phyloP scores from a whole-genome alignment of 2,113 vertebrate species.

The Myiozetetes cayanensis region DNA sequence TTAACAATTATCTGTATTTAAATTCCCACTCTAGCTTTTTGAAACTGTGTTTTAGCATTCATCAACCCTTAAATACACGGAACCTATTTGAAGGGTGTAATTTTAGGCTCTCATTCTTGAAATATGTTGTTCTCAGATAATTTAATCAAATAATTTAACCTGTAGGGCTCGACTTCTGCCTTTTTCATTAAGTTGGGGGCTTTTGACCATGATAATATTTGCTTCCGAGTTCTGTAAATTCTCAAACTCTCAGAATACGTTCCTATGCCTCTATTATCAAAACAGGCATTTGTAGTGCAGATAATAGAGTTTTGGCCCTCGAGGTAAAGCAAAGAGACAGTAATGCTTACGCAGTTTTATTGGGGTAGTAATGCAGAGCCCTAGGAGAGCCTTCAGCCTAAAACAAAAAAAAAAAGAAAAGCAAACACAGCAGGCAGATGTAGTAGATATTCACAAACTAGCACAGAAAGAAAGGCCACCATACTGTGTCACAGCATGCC shows the following conservation, averaged over 20 bases:
- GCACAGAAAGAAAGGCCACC: not conserved
- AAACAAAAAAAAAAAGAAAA: not conserved
- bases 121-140: not conserved
- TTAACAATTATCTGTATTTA: slow-evolving; percentile 34
- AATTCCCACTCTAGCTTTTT: not conserved
- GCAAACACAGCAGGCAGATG: not conserved
- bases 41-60: not conserved
- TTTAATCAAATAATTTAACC: not conserved
- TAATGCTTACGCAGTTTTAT: not conserved
- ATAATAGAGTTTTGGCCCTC: not conserved
- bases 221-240: not conserved
- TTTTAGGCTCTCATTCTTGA: not conserved
- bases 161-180: not conserved
- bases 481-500: not conserved
- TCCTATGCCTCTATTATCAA: not conserved
- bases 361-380: not conserved
- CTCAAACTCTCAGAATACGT: not conserved
- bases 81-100: not conserved
- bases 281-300: not conserved
- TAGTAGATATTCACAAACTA: not conserved
- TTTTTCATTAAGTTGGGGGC: not conserved
- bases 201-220: not conserved
- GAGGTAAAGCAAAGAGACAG: not conserved
- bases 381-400: not conserved
- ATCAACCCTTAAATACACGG: not conserved